Base-by-base conservation (phyloP, 2,888 invertebrate genomes). In the Lathronympha strigana region DNA sequence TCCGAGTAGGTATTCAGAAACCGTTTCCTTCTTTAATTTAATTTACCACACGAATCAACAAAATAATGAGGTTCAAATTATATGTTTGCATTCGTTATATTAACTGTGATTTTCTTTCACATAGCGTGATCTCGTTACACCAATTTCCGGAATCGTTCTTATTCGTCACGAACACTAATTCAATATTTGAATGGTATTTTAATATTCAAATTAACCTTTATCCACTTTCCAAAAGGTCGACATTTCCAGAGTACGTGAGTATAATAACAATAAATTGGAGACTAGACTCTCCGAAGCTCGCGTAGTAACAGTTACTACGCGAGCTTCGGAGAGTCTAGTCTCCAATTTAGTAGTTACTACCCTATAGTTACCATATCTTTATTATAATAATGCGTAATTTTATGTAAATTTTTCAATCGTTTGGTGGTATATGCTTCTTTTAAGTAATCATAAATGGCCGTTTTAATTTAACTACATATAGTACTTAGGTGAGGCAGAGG, bases 101-200 rank as follows among this genome's bases (percentile, higher is more conserved):
- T 43, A n/a, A 50, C 50, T 43, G 47, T 63, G 47, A n/a, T 47
- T 50, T 63, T 57, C 50, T 63, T 55, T 57, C 63, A 58, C 57
- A 43, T 63, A 33, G 63, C 63, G 63, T 63, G 64, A 60, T 60
- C 64, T 64, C 51, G 58, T 64, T 64, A 64, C 38, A 25, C 51
- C 28, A 60, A 58, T 43, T 51, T 53, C 19, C 51, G 51, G 58
- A 45, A 60, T 45, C 64, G 25, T 51, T 64, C 58, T 45, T 58
- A 63, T 51, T 57, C 50, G 57, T 40, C 64, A 64, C 64, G 64
- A 64, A 64, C 19, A 53, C 51, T 31, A 49, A 55, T 49, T 57
- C 47, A 63, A 57, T 28, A 63, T 62, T 54, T 43, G 31, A 53
- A 15, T 45, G 17, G 43, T 33, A 17, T 45, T 38, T 19, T 53